Base-by-base conservation (phyloP, 1,140 invertebrate species). In the Akabosia matsudoensis region DNA sequence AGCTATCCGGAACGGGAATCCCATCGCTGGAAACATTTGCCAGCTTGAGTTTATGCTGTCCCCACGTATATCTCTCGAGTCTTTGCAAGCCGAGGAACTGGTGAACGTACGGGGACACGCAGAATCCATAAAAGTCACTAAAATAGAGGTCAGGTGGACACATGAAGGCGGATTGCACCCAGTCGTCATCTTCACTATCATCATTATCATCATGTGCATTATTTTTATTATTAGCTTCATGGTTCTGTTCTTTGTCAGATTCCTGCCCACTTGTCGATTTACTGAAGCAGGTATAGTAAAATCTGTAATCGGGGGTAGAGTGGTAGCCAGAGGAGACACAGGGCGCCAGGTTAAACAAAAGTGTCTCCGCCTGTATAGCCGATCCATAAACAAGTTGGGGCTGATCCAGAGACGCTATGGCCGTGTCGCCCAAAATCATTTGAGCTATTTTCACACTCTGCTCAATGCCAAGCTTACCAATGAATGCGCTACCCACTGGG, bases 281-380 rank as follows among this genome's bases (percentile, higher is more conserved):
- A 18, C 33, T 22, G 10, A 71, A 7, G 34, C 79, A 81, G n/a
- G 64, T 74, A 52, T 78, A 81, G 37, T 81, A 81, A 33, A 76
- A 81, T 51, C 79, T n/a, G 33, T 79, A 81, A 45, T 81, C 79
- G 4, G 79, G 79, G 56, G 73, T 77, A 1, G 71, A n/a, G 33
- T 64, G 67, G 16, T 52, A 70, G 4, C 79, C 79, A 14, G 71
- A 26, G 3, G 13, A 14, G 7, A 26, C 22, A 73, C 79, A 81
- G 0, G 77, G 73, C 16, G 76, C 51, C 16, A 79, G 22, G 7
- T 79, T 74, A n/a, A 81, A 77, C 1, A 0, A 13, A 22, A 77
- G n/a, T 0, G 24, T 3, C 37, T 54, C 31, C 1, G 18, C 2
- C 1, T 28, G 16, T 22, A 78, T 73, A 31, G 24, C 3, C 64